A percentile compares a stretch with the other conserved stretches of the same genome.
Evolutionary conservation across 2,113 vertebrate genomes (phyloP).

Genomic region (Pelmatolapia mariae): DNA sequence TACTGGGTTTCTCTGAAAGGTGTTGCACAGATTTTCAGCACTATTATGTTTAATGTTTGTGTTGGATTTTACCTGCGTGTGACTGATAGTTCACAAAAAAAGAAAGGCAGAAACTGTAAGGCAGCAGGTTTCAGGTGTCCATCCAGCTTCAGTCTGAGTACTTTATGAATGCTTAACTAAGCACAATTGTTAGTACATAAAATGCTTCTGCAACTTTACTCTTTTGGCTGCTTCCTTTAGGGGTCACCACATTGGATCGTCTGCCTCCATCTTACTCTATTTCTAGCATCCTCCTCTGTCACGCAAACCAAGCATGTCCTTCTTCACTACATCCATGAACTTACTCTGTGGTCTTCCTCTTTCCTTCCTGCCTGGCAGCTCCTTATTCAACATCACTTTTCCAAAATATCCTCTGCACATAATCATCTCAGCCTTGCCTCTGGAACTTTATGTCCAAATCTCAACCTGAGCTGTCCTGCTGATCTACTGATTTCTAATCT

Average conservation of each 20-base stretch:
- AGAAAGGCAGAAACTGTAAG: neutral
- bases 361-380: neutral
- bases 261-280: neutral
- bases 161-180: neutral
- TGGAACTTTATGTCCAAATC: neutral
- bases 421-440: neutral
- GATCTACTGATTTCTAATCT: neutral
- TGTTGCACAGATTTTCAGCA: conserved; percentile 15
- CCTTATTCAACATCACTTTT: neutral
- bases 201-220: neutral
- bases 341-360: neutral
- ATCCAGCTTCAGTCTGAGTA: neutral
- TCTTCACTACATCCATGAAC: neutral
- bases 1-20: conserved; percentile 98
- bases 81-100: neutral
- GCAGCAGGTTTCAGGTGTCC: neutral
- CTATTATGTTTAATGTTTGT: neutral
- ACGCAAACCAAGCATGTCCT: neutral
- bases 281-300: neutral
- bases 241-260: neutral
- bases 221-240: neutral
- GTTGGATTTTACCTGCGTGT: neutral
- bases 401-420: neutral
- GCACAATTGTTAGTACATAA: neutral
- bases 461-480: neutral